Evolutionary conservation across 2,888 invertebrate species (phyloP), one percentile per base, ranked within the genome.

Genomic region (Himalopsyche tibetana): DNA sequence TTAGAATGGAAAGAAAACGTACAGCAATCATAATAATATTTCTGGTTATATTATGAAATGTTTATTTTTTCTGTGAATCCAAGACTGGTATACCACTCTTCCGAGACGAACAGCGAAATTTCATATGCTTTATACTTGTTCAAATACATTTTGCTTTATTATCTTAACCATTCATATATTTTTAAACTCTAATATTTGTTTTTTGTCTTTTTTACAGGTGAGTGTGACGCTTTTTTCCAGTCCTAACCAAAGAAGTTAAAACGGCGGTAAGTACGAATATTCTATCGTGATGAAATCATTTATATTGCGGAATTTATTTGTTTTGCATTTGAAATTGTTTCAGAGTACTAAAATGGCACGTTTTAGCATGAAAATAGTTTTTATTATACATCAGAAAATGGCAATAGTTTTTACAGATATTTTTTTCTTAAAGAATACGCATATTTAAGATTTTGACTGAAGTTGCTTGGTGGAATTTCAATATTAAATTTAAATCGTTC

Each of bases 141-240:
- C 6, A 74, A 36, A 74, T 74, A 74, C 38, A 74, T 38, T 74
- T 74, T 36, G 9, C 51, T 51, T 51, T 74, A 74, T 74, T 74
- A 74, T 74, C 3, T 74, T 38, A 74, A 74, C 38, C 36, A 12
- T 15, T 36, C 15, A 38, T 36, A 36, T 38, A 6, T 63, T 74
- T 74, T 36, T 6, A 4, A 51, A 38, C 38, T 38, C 36, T 74
- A 74, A 74, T 11, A 63, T 63, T 63, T 74, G 74, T 36, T 74
- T 74, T 74, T 74, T 74, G 74, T 74, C 19, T 74, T 74, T 51
- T 74, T 74, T 74, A 74, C 74, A 74, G 74, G 74, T 74, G 38
- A 74, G 74, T 74, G 38, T 8, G 15, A 36, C 38, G 74, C 19
- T 19, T 74, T 69, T 74, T 74, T 36, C 36, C 74, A 12, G 74